Evolutionary conservation across 1,140 invertebrate genomes (phyloP).

Genomic region (Eumeta japonica): DNA sequence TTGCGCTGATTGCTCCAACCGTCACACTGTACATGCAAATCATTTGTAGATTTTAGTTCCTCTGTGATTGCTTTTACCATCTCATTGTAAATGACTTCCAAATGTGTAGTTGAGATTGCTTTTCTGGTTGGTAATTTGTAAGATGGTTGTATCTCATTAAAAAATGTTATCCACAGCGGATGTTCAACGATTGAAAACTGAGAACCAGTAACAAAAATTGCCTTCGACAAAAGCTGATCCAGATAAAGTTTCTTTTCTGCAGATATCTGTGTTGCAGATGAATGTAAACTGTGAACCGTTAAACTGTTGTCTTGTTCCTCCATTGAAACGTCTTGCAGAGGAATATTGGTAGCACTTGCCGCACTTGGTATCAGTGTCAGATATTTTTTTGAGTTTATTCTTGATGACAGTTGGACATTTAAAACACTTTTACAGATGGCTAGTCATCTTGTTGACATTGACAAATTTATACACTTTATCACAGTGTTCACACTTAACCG

Average conservation of each 20-base stretch:
- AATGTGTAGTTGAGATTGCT: conserved; percentile 1
- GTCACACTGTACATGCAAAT: conserved; percentile 14
- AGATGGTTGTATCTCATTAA: conserved; percentile 1
- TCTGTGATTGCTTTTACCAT: conserved; percentile 3
- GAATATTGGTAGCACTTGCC: too few species aligned
- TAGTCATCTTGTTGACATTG: neutral
- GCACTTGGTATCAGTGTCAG: too few species aligned
- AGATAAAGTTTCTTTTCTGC: neutral
- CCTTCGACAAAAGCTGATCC: conserved; percentile 5
- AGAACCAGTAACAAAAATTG: conserved; percentile 5
- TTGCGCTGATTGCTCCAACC: too few species aligned
- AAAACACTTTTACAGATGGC: neutral
- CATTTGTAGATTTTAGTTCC: conserved; percentile 1
- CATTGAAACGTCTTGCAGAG: neutral
- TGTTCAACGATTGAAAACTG: conserved; percentile 4
- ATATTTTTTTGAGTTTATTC: too few species aligned
- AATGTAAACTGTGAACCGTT: neutral
- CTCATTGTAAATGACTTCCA: too few species aligned
- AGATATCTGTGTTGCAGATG: neutral
- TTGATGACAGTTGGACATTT: too few species aligned
- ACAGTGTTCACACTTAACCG: neutral
- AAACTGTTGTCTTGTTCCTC: too few species aligned
- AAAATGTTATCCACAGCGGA: conserved; percentile 3
- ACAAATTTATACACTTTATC: conserved; percentile 2
- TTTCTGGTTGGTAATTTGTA: conserved; percentile 5